Evolutionary conservation across 1,140 invertebrate species (phyloP).

Genomic region (Reticulitermes speratus): DNA sequence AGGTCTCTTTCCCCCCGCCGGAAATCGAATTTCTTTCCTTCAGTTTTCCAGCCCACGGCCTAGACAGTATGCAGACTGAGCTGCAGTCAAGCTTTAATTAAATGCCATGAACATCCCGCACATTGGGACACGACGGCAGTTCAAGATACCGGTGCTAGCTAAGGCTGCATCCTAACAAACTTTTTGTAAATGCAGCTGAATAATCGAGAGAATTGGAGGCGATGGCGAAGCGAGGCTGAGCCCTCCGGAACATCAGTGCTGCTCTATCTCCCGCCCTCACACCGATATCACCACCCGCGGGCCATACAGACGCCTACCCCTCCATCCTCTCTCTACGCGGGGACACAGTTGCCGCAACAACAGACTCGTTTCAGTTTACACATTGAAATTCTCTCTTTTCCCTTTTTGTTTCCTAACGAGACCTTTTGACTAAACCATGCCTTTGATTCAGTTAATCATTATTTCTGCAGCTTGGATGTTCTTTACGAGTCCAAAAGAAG

Average conservation of each 20-base stretch:
- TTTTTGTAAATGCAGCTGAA: neutral
- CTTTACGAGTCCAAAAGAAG: neutral
- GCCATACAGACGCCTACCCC: neutral
- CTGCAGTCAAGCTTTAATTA: too few species aligned
- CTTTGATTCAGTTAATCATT: neutral
- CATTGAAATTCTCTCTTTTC: neutral
- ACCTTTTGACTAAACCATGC: neutral
- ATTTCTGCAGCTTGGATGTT: conserved; percentile 7
- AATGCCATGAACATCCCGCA: too few species aligned
- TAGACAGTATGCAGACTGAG: too few species aligned
- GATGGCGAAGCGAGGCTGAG: neutral
- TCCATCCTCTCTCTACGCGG: too few species aligned
- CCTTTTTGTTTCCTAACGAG: neutral
- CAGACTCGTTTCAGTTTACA: neutral
- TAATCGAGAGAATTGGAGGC: neutral
- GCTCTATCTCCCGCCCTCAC: neutral
- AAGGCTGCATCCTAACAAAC: neutral
- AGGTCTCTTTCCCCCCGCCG: too few species aligned
- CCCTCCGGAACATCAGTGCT: neutral
- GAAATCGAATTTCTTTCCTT: too few species aligned
- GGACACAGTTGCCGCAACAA: neutral
- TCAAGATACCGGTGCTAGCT: neutral
- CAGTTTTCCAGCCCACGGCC: too few species aligned
- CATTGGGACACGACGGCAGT: neutral
- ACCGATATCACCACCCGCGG: neutral